Conservation (phyloP, 1,140 invertebrate genomes). For the Wasmannia auropunctata region DNA sequence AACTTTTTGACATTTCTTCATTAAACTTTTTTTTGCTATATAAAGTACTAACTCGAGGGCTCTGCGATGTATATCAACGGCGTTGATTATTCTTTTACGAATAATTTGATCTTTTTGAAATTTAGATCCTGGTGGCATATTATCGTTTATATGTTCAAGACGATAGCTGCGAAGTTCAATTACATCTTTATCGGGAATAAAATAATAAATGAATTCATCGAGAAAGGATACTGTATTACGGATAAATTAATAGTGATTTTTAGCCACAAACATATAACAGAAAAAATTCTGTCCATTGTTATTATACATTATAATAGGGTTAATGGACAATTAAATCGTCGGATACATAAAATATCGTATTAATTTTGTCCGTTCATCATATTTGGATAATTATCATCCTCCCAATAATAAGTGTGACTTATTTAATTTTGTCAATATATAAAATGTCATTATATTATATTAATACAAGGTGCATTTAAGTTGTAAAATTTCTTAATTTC, state of each 20-base stretch:
- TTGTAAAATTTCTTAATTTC: too few relatives aligned
- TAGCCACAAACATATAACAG: too few relatives aligned
- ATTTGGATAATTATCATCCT: background rate
- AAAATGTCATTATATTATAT: too few relatives aligned
- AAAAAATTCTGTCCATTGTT: background rate
- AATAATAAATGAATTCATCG: background rate
- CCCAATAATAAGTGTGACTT: background rate
- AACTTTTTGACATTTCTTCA: background rate
- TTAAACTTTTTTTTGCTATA: background rate
- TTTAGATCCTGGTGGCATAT: background rate
- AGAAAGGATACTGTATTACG: background rate
- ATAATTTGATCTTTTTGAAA: background rate
- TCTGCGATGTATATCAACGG: slow-evolving; percentile 26
- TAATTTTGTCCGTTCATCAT: background rate
- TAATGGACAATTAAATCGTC: too few relatives aligned
- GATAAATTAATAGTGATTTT: slow-evolving; percentile 1
- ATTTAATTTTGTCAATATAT: background rate
- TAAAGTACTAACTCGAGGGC: background rate
- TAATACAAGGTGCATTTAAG: too few relatives aligned
- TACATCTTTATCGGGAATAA: slow-evolving; percentile 2
- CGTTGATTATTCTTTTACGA: background rate
- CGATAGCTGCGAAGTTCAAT: slow-evolving; percentile 16
- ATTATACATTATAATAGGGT: too few relatives aligned
- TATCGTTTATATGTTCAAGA: slow-evolving; percentile 10
- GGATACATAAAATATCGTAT: too few relatives aligned